Percentiles rank a stretch among this genome's conserved stretches.
Evolutionary conservation across 2,888 invertebrate species (phyloP).

Genomic region (Desoria tigrina): DNA sequence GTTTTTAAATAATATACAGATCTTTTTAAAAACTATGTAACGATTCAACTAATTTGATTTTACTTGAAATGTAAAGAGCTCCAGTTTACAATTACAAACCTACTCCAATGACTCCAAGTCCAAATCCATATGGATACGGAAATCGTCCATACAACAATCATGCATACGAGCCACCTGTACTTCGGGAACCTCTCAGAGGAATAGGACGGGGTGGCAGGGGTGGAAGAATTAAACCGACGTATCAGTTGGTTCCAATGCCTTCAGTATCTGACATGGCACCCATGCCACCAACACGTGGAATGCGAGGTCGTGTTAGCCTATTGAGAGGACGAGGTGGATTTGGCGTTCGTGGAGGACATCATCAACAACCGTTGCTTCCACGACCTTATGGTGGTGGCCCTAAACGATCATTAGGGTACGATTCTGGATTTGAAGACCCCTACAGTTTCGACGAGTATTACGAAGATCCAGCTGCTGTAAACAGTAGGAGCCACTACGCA

Average conservation of each 20-base stretch:
- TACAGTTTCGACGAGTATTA: slow-evolving; percentile 12
- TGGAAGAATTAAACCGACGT: slow-evolving; percentile 1
- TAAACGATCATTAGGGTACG: neutral
- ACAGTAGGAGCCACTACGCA: slow-evolving; percentile 1
- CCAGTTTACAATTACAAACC: no score
- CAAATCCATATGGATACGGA: no score
- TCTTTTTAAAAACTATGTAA: no score
- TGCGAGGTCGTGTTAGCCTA: neutral
- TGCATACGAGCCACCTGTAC: no score
- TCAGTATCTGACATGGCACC: slow-evolving; percentile 14
- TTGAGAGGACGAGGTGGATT: neutral
- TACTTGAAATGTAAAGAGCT: no score
- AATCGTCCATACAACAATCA: no score
- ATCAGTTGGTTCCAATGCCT: slow-evolving; percentile 22
- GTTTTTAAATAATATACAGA: no score
- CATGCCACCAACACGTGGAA: neutral
- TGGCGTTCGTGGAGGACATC: no score
- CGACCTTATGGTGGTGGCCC: neutral
- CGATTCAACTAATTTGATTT: no score
- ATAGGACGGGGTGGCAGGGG: neutral
- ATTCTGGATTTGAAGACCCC: neutral
- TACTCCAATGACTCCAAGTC: no score
- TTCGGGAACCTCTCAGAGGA: neutral
- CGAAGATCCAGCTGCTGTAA: slow-evolving; percentile 3
- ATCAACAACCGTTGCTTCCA: no score